phyloP scores from a whole-genome alignment of 2,113 vertebrate genomes.

The Phaetusa simplex region DNA sequence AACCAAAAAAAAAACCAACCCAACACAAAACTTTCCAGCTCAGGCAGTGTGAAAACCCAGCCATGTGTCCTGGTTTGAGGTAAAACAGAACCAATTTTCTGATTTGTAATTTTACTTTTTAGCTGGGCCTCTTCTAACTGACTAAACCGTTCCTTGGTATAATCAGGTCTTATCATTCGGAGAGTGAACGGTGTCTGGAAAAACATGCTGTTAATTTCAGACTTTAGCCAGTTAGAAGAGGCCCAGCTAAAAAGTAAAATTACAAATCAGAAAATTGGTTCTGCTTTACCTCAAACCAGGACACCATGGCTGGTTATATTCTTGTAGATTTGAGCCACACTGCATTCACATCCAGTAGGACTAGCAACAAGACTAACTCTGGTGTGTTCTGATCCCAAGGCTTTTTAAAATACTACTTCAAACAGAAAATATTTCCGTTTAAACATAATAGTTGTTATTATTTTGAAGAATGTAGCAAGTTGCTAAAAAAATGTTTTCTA shows the following conservation, averaged over 20 bases:
- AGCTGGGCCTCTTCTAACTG: too few species aligned
- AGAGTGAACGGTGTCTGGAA: too few species aligned
- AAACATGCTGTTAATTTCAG: too few species aligned
- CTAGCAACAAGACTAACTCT: not conserved
- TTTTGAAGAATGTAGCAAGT: conserved; percentile 33
- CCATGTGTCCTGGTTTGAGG: too few species aligned
- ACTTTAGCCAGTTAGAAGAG: too few species aligned
- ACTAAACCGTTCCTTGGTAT: too few species aligned
- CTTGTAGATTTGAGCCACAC: not conserved
- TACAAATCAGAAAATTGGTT: too few species aligned
- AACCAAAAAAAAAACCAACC: not conserved
- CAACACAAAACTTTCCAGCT: not conserved
- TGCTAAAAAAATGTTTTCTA: conserved; percentile 22
- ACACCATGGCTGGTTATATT: not conserved
- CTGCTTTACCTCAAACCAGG: too few species aligned
- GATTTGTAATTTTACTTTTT: too few species aligned
- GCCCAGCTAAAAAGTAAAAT: too few species aligned
- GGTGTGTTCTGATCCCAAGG: not conserved
- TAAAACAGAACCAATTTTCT: too few species aligned
- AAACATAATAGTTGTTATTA: conserved; percentile 32
- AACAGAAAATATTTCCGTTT: not conserved
- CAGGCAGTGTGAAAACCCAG: not conserved
- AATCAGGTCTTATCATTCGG: too few species aligned
- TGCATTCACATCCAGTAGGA: not conserved
- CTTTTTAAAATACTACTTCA: not conserved